These are phyloP conservation scores for Diplogasteroides magnus DNA, from an alignment of 1,140 invertebrate species.

Conservation along the genomic window DNA sequence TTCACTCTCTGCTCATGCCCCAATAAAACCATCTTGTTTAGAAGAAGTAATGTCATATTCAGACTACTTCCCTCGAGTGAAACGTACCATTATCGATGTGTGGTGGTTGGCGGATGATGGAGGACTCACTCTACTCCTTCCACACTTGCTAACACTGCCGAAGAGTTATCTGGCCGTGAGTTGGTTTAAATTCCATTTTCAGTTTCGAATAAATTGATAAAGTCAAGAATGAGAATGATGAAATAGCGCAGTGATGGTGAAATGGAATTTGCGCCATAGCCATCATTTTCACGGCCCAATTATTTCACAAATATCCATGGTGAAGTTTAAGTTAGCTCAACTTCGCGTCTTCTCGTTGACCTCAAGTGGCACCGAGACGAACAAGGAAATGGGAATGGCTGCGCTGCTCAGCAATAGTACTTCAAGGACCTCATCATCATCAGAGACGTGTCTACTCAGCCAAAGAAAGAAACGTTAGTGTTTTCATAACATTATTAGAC, in stretches of 20 bases:
- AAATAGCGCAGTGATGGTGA: too few species aligned
- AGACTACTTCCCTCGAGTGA: too few species aligned
- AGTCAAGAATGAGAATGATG: background rate
- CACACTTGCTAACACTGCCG: conserved; percentile 76
- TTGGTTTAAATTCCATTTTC: conserved; percentile 1
- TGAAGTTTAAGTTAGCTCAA: background rate
- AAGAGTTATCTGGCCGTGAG: conserved; percentile 27
- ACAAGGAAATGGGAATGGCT: conserved; percentile 86
- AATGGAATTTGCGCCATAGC: background rate
- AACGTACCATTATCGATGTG: conserved; percentile 74
- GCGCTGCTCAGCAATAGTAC: conserved; percentile 89
- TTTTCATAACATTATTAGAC: too few species aligned
- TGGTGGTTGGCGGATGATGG: conserved; percentile 96
- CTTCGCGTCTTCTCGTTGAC: background rate
- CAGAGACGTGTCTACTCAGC: conserved; percentile 67
- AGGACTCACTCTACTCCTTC: conserved; percentile 67
- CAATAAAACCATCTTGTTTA: too few species aligned
- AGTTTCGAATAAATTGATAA: too few species aligned
- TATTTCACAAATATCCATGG: background rate
- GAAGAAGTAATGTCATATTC: too few species aligned
- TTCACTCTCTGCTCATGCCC: too few species aligned
- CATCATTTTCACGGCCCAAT: background rate
- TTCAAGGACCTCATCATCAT: conserved; percentile 85
- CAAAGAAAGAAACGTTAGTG: conserved; percentile 58
- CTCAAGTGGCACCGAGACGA: conserved; percentile 58